Percentiles rank a stretch among this genome's conserved stretches.
phyloP scores from a whole-genome alignment of 2,797 vertebrate genomes.

The Margarornis squamiger region DNA sequence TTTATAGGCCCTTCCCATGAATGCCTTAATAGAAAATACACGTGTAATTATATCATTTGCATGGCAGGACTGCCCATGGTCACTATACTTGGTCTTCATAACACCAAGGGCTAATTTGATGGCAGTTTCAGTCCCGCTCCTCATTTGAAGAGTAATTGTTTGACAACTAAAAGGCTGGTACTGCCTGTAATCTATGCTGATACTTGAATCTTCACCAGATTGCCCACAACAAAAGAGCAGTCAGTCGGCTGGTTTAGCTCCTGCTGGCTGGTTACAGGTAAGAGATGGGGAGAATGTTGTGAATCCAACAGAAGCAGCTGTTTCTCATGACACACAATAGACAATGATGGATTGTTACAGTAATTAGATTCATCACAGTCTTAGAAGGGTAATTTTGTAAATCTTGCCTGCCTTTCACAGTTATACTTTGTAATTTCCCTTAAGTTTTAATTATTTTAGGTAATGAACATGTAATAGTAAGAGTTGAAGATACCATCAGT shows the following conservation, averaged over 20 bases:
- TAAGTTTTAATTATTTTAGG: constrained; percentile 8
- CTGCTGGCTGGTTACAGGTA: neutral
- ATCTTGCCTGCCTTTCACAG: neutral
- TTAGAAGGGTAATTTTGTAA: neutral
- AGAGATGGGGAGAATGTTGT: neutral
- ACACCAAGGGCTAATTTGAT: neutral
- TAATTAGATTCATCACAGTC: neutral
- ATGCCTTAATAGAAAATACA: neutral
- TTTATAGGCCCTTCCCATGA: neutral
- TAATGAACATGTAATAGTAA: neutral
- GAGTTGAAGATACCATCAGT: neutral
- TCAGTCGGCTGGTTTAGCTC: neutral
- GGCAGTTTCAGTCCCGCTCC: neutral
- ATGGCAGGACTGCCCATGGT: neutral
- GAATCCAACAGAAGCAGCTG: neutral
- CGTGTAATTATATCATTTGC: neutral
- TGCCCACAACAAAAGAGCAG: neutral
- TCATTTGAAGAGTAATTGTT: neutral
- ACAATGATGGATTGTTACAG: neutral
- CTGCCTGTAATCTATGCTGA: neutral
- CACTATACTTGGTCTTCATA: neutral
- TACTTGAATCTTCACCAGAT: neutral
- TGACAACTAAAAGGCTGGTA: neutral
- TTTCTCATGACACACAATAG: neutral
- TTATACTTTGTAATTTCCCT: neutral